Evolutionary conservation across 2,888 invertebrate genomes (phyloP), one percentile per base, ranked within the genome.

Genomic region (Rhamnusium bicolor): DNA sequence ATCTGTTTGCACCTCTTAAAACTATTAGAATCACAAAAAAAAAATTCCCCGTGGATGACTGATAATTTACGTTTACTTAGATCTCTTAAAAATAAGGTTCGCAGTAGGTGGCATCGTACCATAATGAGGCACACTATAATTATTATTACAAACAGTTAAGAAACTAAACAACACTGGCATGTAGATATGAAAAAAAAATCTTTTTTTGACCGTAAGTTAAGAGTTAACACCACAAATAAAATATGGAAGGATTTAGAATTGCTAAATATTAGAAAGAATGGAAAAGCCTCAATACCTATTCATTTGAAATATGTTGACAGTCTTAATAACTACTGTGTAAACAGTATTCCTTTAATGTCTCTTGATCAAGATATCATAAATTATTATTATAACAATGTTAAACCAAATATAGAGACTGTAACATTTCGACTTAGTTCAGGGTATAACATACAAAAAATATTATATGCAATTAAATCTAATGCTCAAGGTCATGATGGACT

Each of bases 11-110:
- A 5, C 58, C 58, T 2, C 8, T 32, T 12, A 58, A 58, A 29
- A 32, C n/a, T 10, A 29, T 27, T n/a, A 65, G 14, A 49, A 16
- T 51, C 4, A 53, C 65, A 2, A 65, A 65, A 18, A 49, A n/a
- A 49, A 16, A 29, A 10, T 24, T 49, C 49, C 16, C 51, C 51
- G 2, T 63, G 63, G 63, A 21, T 63, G n/a, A 63, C 51, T 16
- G 51, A 63, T 8, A 63, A 63, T 49, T 0, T 56, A 14, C 56
- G 56, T 24, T 10, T 56, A n/a, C 16, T 58, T 7, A 58, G 29
- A 32, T 58, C 32, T 27, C 58, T 58, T 10, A 58, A 32, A 18
- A 21, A 58, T 21, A 58, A 58, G 18, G 54, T 21, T 21, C 12
- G 54, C 12, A 54, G 24, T 4, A 54, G 16, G 24, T 54, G 24